Evolutionary conservation across 2,113 vertebrate species (phyloP), one percentile per base, ranked within the genome.

Genomic region (Neodontobutis hainanensis): DNA sequence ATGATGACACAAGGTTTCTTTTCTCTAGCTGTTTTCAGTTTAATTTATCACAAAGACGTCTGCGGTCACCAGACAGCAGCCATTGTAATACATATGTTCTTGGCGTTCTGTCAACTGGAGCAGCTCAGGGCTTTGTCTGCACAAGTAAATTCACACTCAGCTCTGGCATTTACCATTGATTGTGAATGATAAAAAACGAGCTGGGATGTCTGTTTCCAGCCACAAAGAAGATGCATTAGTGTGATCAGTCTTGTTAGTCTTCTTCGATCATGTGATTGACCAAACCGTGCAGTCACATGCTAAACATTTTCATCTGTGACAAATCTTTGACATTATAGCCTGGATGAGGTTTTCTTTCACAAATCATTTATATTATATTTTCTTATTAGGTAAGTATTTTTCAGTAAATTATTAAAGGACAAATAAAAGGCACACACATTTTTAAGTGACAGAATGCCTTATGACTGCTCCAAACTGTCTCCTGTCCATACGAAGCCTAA

Each of bases 1-100:
- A 86, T 86, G 81, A 67, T 72, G 67, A 32, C 51, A 60, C 69
- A 71, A 62, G 74, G 59, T 69, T 78, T 63, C 62, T 69, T 64
- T 65, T 80, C 44, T 61, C 44, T 49, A 0, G 44, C 76, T 56
- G 46, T 34, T 27, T 59, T 83, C 48, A 35, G n/a, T 51, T 76
- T 53, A 53, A 74, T 80, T 70, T 49, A 72, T 84, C 79, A 76
- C 59, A 48, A 50, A 45, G 38, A 46, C 79, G 6, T 51, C 44
- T 65, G 4, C 44, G 51, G 36, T 43, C 65, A 51, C 82, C 75
- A 73, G 50, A 51, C 9, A 62, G 36, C 38, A 8, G 38, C 38
- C 5, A 40, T 55, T 36, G 72, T 52, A 73, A 71, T 66, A 70
- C 56, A 74, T 56, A 65, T 50, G 71, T 76, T 79, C 57, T 70